Conservation (phyloP, 2,113 vertebrate genomes). For the Eulemur macaco region DNA sequence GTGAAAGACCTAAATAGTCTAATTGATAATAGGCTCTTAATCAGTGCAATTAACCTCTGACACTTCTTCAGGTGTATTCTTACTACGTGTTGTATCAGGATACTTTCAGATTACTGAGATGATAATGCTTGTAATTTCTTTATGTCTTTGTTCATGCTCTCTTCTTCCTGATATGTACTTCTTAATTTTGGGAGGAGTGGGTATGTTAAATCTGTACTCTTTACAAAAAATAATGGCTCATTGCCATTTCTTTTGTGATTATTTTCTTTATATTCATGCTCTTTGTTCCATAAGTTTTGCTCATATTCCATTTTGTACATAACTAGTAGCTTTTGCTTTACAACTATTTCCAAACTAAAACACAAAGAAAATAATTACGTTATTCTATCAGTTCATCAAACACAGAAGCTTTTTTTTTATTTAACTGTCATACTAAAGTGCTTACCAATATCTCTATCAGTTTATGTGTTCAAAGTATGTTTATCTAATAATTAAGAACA, state of each 20-base stretch:
- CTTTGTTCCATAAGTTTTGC: background rate
- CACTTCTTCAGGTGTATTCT: background rate
- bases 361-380: background rate
- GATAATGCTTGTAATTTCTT: background rate
- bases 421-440: background rate
- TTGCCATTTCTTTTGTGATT: background rate
- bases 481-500: background rate
- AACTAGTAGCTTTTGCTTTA: background rate
- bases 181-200: background rate
- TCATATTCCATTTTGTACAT: background rate
- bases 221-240: background rate
- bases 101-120: background rate
- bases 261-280: background rate
- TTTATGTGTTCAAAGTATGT: background rate
- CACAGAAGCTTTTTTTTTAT: background rate
- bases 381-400: background rate
- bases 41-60: background rate
- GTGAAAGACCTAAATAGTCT: background rate
- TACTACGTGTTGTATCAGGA: background rate
- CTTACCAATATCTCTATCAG: background rate
- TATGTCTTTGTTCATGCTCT: background rate
- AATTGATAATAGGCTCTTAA: background rate
- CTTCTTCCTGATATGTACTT: background rate
- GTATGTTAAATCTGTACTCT: background rate
- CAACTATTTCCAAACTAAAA: background rate